Evolutionary conservation across 2,797 vertebrate species (phyloP).

Genomic region (Choloepus didactylus): DNA sequence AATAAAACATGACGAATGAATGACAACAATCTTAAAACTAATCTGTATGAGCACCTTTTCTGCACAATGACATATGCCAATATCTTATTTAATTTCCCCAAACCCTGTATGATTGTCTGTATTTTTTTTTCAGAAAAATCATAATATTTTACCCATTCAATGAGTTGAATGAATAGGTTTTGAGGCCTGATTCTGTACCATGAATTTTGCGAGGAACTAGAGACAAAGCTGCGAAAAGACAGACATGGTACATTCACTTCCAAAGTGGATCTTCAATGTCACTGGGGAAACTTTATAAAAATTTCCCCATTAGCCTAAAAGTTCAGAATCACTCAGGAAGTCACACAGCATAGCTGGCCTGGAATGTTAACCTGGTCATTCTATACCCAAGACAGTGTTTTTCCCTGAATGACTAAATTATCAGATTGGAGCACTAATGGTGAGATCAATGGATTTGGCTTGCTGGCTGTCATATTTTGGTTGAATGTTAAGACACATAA

Average conservation of each 20-base stretch:
- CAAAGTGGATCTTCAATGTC: neutral
- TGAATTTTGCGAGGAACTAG: neutral
- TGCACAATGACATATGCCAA: neutral
- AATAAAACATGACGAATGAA: neutral
- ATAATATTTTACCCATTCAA: neutral
- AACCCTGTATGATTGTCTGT: neutral
- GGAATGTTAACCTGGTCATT: neutral
- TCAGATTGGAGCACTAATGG: neutral
- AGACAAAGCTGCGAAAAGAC: neutral
- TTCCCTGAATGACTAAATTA: neutral
- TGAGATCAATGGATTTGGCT: neutral
- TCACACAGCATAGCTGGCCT: neutral
- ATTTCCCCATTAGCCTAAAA: neutral
- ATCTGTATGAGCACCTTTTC: neutral
- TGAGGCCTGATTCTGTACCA: neutral
- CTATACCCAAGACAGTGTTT: neutral
- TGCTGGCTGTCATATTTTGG: neutral
- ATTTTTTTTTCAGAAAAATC: neutral
- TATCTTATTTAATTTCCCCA: neutral
- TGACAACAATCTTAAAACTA: conserved; percentile 1
- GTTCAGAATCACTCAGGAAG: neutral
- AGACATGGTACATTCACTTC: neutral
- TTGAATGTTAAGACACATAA: neutral
- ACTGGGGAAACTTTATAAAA: neutral
- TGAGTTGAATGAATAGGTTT: neutral